These are phyloP conservation scores for Periplaneta americana DNA, from an alignment of 1,140 invertebrate genomes.

Conservation along the genomic window DNA sequence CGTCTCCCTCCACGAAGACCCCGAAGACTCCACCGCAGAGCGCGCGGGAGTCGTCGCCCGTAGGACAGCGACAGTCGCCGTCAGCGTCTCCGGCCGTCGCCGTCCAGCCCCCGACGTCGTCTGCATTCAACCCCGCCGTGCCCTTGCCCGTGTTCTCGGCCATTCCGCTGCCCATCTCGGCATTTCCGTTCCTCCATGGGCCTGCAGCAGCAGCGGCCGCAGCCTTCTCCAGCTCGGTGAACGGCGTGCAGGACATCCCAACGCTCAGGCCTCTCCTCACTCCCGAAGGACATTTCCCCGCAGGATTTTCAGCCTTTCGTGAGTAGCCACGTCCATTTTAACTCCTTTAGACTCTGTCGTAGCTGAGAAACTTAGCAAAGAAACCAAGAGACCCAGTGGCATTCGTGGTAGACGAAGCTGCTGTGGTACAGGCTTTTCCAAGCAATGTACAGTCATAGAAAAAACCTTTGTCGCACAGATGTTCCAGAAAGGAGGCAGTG, in stretches of 20 bases:
- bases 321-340: conserved; percentile 41
- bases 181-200: neutral
- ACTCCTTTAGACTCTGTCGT: neutral
- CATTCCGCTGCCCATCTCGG: conserved; percentile 15
- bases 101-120: neutral
- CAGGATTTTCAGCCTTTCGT: conserved; percentile 55
- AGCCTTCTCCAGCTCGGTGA: neutral
- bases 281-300: conserved; percentile 43
- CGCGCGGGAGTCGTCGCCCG: neutral
- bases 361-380: too few species aligned
- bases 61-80: conserved; percentile 48
- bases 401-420: too few species aligned
- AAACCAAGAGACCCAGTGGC: too few species aligned
- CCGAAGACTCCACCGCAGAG: too few species aligned
- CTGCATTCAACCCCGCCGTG: neutral
- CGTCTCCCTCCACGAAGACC: too few species aligned
- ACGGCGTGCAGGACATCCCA: conserved; percentile 17
- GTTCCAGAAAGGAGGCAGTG: too few species aligned
- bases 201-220: neutral
- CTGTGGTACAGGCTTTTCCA: too few species aligned
- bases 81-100: too few species aligned
- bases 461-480: too few species aligned
- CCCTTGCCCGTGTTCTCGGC: neutral
- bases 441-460: too few species aligned
- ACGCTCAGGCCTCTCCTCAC: conserved; percentile 34